Evolutionary conservation across 2,888 invertebrate genomes (phyloP), one percentile per base, ranked within the genome.

Genomic region (Margaritifera margaritifera): DNA sequence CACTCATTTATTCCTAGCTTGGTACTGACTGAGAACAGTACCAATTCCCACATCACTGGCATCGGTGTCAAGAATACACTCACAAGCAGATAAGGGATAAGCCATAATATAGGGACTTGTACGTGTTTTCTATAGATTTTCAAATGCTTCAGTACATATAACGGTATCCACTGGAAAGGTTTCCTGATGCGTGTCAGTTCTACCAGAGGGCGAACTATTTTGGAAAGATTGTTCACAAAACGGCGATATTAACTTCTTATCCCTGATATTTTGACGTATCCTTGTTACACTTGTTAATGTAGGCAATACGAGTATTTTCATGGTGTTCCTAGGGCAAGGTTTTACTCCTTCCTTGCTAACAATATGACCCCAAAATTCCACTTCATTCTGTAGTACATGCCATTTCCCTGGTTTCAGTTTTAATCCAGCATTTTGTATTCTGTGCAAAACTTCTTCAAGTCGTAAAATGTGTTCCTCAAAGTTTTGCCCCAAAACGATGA

Each of bases 61-160:
- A 53, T 77, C 72, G n/a, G 66, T 68, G 51, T 77, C 70, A 54
- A 78, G n/a, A 1, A 67, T 68, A 56, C 69, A 78, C 11, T 53
- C 54, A 25, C 65, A 60, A 57, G 64, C 55, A 24, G 70, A 53
- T 31, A n/a, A n/a, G 20, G 79, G 77, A 66, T 71, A 72, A 4
- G 69, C 76, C 70, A 76, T 63, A n/a, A 77, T 57, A 11, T 68
- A 56, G 18, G 74, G 54, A 8, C 65, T 56, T 2, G 56, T 63
- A 18, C 75, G 31, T 22, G 18, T 22, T 20, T 42, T 6, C 59
- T 72, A 75, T 2, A 75, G 52, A 4, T 25, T 58, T 19, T 65
- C n/a, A 60, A 79, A 79, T n/a, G 75, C 64, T 8, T 61, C 22
- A 19, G 6, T 53, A 64, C 50, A 54, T 69, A 69, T 19, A 19